Percentiles rank a stretch among this genome's conserved stretches.
Conservation (phyloP, 2,113 vertebrate species). For the cat (Felis catus) region DNA sequence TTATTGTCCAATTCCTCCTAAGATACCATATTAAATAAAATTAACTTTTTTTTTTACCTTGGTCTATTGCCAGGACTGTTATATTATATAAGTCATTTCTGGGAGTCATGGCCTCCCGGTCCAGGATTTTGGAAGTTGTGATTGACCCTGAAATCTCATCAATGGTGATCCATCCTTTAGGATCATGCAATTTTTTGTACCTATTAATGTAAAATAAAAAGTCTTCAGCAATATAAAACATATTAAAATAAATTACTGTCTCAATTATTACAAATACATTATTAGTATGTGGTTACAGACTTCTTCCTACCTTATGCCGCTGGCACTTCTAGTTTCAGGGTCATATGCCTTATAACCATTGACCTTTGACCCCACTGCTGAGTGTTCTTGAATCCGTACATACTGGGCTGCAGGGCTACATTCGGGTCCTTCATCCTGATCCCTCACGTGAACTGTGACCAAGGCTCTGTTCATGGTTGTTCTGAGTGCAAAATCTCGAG, state of each 20-base stretch:
- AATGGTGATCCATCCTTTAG: conserved; percentile 88
- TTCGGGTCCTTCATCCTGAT: conserved; percentile 91
- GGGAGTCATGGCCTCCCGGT: conserved; percentile 87
- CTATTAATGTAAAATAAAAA: conserved; percentile 56
- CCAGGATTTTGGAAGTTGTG: conserved; percentile 86
- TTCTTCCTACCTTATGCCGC: conserved; percentile 87
- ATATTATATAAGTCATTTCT: conserved; percentile 84
- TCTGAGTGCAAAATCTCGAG: conserved; percentile 68
- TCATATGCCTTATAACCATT: conserved; percentile 88
- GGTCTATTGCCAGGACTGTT: conserved; percentile 84
- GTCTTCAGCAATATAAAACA: not conserved
- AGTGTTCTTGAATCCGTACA: conserved; percentile 88
- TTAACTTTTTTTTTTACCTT: conserved; percentile 79
- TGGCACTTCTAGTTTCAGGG: conserved; percentile 89
- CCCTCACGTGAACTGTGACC: conserved; percentile 83
- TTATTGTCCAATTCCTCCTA: not conserved
- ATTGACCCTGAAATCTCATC: conserved; percentile 85
- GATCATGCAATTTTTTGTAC: conserved; percentile 72
- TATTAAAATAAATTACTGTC: not conserved
- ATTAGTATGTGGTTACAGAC: not conserved
- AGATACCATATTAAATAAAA: not conserved
- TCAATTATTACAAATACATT: not conserved
- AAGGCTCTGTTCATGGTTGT: conserved; percentile 79
- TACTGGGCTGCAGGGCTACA: conserved; percentile 83
- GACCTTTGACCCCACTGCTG: conserved; percentile 80